Evolutionary conservation across 2,888 invertebrate species (phyloP).

Genomic region (Acheta domesticus): DNA sequence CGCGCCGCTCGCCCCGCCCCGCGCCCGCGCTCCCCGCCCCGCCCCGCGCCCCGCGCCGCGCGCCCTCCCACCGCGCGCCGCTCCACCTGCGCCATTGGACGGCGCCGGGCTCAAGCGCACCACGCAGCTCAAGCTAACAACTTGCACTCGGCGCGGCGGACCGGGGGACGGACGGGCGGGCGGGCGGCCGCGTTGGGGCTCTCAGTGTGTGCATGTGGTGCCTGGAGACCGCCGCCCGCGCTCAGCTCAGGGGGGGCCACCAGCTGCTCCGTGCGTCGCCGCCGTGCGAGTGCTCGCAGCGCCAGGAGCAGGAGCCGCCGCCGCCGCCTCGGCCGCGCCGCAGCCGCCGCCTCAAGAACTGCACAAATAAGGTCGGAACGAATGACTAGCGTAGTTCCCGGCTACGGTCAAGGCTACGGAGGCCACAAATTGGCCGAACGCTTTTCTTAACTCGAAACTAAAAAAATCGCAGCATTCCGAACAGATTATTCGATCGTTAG

Average conservation of each 20-base stretch:
- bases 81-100: not conserved
- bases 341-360: not conserved
- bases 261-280: not conserved
- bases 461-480: not conserved
- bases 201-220: not conserved
- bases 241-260: not conserved
- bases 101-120: not conserved
- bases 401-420: not conserved
- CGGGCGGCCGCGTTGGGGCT: not conserved
- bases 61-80: not conserved
- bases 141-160: not conserved
- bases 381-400: not conserved
- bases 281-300: not conserved
- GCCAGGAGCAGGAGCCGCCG: too few species aligned
- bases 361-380: not conserved
- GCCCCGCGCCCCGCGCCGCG: conserved; percentile 18
- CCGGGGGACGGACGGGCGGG: not conserved
- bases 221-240: not conserved
- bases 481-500: not conserved
- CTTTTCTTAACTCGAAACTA: not conserved
- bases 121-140: not conserved
- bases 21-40: conserved; percentile 32
- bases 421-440: not conserved
- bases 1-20: not conserved
- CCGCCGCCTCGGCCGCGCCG: not conserved